Conservation (phyloP, 2,888 invertebrate genomes). For the Germaria angustata region DNA sequence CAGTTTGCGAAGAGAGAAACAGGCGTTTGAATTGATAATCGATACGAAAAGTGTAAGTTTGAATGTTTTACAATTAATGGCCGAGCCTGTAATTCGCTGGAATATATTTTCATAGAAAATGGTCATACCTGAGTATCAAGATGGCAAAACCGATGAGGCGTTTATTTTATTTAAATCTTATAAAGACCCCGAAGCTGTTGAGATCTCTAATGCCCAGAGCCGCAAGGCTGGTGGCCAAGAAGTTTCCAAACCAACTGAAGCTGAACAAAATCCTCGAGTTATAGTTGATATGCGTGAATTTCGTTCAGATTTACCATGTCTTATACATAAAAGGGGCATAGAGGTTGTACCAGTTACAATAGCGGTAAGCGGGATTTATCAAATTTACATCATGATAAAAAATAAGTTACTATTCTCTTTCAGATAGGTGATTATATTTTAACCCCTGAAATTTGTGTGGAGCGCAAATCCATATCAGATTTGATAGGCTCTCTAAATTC, state of each 20-base stretch:
- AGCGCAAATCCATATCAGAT: constrained; percentile 97
- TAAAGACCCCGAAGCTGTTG: constrained; percentile 71
- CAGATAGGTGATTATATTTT: constrained; percentile 98
- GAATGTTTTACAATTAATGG: background rate
- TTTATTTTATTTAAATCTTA: constrained; percentile 77
- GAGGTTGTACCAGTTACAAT: constrained; percentile 95
- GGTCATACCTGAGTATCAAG: constrained; percentile 93
- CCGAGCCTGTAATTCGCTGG: background rate
- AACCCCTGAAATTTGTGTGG: constrained; percentile 97
- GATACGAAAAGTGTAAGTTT: constrained; percentile 91
- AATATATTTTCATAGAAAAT: constrained; percentile 83
- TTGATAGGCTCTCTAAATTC: constrained; percentile 96
- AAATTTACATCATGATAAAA: too few relatives aligned
- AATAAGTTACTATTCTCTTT: background rate
- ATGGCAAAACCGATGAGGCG: constrained; percentile 88
- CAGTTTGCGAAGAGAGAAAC: constrained; percentile 93
- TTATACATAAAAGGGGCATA: constrained; percentile 95
- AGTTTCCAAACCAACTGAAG: constrained; percentile 82
- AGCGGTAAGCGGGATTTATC: constrained; percentile 80
- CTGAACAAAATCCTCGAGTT: constrained; percentile 83
- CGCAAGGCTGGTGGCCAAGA: constrained; percentile 79
- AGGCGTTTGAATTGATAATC: constrained; percentile 95
- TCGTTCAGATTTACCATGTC: constrained; percentile 95
- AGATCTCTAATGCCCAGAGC: constrained; percentile 84
- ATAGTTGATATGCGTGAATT: constrained; percentile 99